Percentiles rank a stretch among this genome's conserved stretches.
phyloP scores from a whole-genome alignment of 2,888 invertebrate genomes.

The Hypena proboscidalis region DNA sequence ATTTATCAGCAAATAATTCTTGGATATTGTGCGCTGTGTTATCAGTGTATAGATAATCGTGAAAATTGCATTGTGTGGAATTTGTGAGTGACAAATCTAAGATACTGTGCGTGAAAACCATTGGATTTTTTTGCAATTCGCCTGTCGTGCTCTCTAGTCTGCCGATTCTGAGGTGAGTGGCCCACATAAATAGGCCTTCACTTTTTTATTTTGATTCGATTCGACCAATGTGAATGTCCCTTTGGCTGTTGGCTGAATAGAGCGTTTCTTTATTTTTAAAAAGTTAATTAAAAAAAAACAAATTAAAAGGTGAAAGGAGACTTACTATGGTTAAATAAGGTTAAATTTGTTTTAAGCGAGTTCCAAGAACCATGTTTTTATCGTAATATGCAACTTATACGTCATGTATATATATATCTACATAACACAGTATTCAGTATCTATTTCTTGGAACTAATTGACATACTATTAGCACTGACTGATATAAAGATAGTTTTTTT shows the following conservation, averaged over 20 bases:
- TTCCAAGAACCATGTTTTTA: slow-evolving; percentile 1
- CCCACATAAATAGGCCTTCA: slow-evolving; percentile 35
- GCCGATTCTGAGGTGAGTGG: slow-evolving; percentile 40
- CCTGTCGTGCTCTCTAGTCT: slow-evolving; percentile 12
- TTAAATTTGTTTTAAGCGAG: not conserved
- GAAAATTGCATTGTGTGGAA: slow-evolving; percentile 27
- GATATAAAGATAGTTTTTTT: too few relatives aligned
- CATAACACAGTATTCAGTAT: too few relatives aligned
- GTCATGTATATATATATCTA: too few relatives aligned
- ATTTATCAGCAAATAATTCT: slow-evolving; percentile 30
- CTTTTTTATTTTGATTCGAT: slow-evolving; percentile 29
- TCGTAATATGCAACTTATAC: too few relatives aligned
- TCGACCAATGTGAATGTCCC: slow-evolving; percentile 5
- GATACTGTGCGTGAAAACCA: slow-evolving; percentile 21
- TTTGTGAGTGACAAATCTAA: slow-evolving; percentile 31
- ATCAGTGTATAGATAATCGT: slow-evolving; percentile 16
- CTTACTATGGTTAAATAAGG: not conserved
- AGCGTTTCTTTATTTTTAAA: not conserved
- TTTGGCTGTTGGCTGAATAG: slow-evolving; percentile 16
- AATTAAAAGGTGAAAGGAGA: slow-evolving; percentile 7
- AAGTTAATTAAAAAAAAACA: slow-evolving; percentile 5
- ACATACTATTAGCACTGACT: too few relatives aligned
- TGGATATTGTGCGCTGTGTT: slow-evolving; percentile 20
- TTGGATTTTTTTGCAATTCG: slow-evolving; percentile 32
- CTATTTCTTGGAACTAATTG: too few relatives aligned